These are phyloP conservation scores for Oppia nitens DNA, from an alignment of 1,140 invertebrate species.

Conservation along the genomic window DNA sequence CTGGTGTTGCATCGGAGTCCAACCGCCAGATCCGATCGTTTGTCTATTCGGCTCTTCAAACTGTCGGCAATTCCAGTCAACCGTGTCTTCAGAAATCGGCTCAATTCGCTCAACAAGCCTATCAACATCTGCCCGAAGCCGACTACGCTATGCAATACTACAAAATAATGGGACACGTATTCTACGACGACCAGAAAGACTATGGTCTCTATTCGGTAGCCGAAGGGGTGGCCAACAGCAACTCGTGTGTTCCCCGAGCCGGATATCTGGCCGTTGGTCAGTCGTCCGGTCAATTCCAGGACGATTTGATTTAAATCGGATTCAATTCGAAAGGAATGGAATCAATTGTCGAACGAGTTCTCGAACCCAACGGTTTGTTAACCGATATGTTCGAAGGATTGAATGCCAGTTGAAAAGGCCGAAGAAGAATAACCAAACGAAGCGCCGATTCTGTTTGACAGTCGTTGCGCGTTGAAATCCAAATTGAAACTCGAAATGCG, in stretches of 20 bases:
- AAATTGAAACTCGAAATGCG: slow-evolving; percentile 9
- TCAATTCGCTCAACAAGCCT: slow-evolving; percentile 9
- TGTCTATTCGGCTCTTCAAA: slow-evolving; percentile 15
- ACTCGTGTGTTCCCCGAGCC: slow-evolving; percentile 10
- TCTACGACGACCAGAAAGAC: slow-evolving; percentile 12
- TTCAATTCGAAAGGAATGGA: slow-evolving; percentile 17
- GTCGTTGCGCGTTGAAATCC: slow-evolving; percentile 12
- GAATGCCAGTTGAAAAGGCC: background rate
- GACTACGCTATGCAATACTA: slow-evolving; percentile 13
- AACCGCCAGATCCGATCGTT: slow-evolving; percentile 18
- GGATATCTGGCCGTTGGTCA: slow-evolving; percentile 11
- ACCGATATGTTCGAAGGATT: background rate
- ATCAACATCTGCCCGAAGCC: slow-evolving; percentile 1
- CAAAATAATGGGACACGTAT: slow-evolving; percentile 1
- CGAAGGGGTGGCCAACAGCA: slow-evolving; percentile 14
- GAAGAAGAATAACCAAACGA: background rate
- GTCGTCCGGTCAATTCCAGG: slow-evolving; percentile 2
- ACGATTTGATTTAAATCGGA: slow-evolving; percentile 10
- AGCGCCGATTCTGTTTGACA: slow-evolving; percentile 1
- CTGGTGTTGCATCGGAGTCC: slow-evolving; percentile 13
- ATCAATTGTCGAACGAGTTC: slow-evolving; percentile 5
- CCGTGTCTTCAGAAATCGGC: slow-evolving; percentile 12
- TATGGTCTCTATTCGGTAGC: slow-evolving; percentile 5
- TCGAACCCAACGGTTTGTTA: slow-evolving; percentile 4
- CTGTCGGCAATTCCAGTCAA: slow-evolving; percentile 12